These are phyloP conservation scores for Notamacropus eugenii DNA, from an alignment of 2,797 vertebrate species.

Conservation along the genomic window DNA sequence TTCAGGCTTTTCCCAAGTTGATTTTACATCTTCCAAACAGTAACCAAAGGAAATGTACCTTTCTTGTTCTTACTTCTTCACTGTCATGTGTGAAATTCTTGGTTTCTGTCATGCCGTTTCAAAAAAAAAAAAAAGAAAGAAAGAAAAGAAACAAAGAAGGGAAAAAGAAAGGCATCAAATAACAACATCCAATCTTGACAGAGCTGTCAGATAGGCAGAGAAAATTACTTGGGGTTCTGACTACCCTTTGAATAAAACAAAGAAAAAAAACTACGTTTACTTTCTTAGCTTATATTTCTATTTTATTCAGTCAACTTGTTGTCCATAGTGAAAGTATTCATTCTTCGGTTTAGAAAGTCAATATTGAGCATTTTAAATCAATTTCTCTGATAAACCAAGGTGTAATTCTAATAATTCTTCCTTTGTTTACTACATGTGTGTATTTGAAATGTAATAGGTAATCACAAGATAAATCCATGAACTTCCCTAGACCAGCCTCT, in stretches of 20 bases:
- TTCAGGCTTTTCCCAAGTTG: slow-evolving; percentile 26
- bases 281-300: background rate
- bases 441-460: background rate
- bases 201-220: slow-evolving; percentile 70
- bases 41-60: slow-evolving; percentile 68
- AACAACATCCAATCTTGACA: slow-evolving; percentile 73
- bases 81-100: slow-evolving; percentile 68
- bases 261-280: background rate
- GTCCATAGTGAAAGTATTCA: background rate
- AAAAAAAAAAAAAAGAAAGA: slow-evolving; percentile 35
- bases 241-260: slow-evolving; percentile 69
- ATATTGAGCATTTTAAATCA: background rate
- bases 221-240: slow-evolving; percentile 70
- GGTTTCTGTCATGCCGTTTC: slow-evolving; percentile 46
- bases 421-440: background rate
- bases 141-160: background rate
- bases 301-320: background rate
- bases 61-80: slow-evolving; percentile 62
- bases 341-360: background rate
- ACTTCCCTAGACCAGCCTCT: background rate
- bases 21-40: slow-evolving; percentile 52
- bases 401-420: background rate
- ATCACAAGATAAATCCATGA: background rate
- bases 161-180: slow-evolving; percentile 68
- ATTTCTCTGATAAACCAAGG: background rate